These are phyloP conservation scores for Conomelus anceps DNA, from an alignment of 2,888 invertebrate species.

Conservation along the genomic window DNA sequence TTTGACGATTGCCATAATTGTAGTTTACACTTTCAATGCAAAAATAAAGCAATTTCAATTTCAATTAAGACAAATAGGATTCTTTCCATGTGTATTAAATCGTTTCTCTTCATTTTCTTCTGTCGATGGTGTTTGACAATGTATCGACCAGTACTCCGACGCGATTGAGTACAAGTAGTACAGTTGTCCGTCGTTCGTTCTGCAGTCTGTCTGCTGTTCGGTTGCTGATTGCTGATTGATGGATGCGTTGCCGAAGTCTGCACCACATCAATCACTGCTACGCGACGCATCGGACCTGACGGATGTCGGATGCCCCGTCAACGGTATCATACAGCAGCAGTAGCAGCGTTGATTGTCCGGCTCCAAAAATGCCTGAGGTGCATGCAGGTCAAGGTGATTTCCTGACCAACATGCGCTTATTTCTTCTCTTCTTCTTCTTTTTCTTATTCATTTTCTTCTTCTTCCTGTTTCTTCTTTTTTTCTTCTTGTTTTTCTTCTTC, in stretches of 20 bases:
- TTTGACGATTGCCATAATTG: too few relatives aligned
- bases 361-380: neutral
- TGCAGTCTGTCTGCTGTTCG: neutral
- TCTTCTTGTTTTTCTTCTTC: neutral
- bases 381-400: neutral
- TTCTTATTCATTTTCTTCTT: neutral
- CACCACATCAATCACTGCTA: neutral
- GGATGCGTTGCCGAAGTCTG: neutral
- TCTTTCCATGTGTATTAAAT: too few relatives aligned
- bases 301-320: neutral
- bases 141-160: neutral
- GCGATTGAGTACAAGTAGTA: neutral
- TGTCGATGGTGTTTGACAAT: too few relatives aligned
- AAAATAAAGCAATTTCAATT: too few relatives aligned
- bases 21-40: too few relatives aligned
- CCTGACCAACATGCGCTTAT: neutral
- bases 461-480: neutral
- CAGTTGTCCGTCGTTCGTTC: neutral
- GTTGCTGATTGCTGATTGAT: neutral
- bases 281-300: neutral
- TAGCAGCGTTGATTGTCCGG: neutral
- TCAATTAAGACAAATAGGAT: too few relatives aligned
- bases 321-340: neutral
- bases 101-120: too few relatives aligned
- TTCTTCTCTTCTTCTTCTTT: neutral